These are phyloP conservation scores for Serranus cabrilla DNA, from an alignment of 2,797 vertebrate species.

Conservation along the genomic window DNA sequence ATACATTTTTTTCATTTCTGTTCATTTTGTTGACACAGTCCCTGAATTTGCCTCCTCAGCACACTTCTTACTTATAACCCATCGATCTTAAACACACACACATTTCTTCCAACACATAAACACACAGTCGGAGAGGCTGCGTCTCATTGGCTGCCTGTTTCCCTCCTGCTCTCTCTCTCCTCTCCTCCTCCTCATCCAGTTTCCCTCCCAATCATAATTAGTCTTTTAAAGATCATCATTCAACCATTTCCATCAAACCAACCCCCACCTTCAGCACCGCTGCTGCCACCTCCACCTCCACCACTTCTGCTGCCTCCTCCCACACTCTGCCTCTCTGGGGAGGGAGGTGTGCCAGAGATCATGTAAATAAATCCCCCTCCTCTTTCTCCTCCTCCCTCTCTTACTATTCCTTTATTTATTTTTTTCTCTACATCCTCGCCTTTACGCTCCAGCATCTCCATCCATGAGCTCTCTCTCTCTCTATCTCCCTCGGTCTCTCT, in stretches of 20 bases:
- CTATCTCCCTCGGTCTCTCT: neutral
- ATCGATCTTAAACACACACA: neutral
- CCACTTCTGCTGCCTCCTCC: conserved; percentile 37
- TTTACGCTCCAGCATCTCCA: conserved; percentile 24
- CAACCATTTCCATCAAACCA: conserved; percentile 56
- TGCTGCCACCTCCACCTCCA: neutral
- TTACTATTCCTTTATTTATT: conserved; percentile 21
- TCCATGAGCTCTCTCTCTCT: conserved; percentile 32
- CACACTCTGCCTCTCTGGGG: conserved; percentile 36
- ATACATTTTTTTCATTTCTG: neutral
- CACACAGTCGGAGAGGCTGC: conserved; percentile 39
- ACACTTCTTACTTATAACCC: conserved; percentile 10
- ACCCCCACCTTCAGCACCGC: neutral
- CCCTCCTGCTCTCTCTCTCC: conserved; percentile 31
- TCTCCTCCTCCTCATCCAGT: conserved; percentile 4
- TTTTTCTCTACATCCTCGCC: neutral
- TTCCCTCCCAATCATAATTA: conserved; percentile 58
- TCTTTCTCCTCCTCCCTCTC: neutral
- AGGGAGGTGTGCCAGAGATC: conserved; percentile 58
- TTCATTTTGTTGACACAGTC: neutral
- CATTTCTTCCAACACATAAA: conserved; percentile 15
- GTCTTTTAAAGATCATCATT: conserved; percentile 60
- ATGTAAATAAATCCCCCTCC: conserved; percentile 64
- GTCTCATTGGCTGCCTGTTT: conserved; percentile 58
- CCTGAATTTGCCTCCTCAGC: conserved; percentile 1